phyloP scores from a whole-genome alignment of 2,113 vertebrate species.

The Lagenorhynchus albirostris region DNA sequence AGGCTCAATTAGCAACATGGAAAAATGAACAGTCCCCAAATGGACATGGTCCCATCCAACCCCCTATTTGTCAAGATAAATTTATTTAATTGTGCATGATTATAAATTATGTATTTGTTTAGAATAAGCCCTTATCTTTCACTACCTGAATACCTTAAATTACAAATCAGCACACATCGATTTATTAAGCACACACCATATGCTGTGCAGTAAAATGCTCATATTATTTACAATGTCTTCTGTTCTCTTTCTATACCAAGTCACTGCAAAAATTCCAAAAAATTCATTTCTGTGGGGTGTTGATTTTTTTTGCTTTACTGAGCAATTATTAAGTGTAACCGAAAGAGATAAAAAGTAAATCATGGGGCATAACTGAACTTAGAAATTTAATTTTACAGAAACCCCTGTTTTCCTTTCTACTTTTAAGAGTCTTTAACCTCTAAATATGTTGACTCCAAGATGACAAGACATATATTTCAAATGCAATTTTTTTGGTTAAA shows the following conservation, averaged over 20 bases:
- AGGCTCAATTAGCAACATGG: background rate
- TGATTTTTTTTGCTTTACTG: background rate
- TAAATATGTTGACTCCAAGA: background rate
- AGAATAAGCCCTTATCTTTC: background rate
- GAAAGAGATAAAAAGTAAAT: background rate
- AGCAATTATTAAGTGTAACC: background rate
- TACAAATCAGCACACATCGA: background rate
- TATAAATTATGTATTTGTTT: background rate
- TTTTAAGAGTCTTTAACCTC: background rate
- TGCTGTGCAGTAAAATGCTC: background rate
- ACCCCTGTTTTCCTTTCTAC: background rate
- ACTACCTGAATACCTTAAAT: background rate
- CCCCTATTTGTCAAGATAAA: background rate
- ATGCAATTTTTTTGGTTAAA: background rate
- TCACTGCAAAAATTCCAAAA: background rate
- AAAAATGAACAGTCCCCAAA: background rate
- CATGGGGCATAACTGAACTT: background rate
- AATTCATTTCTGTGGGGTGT: background rate
- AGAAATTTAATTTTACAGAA: background rate
- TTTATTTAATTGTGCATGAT: background rate
- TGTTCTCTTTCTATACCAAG: background rate
- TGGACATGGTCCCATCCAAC: rapidly evolving
- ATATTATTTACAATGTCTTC: background rate
- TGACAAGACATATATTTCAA: background rate
- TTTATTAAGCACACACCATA: background rate